Conservation (phyloP, 2,113 vertebrate genomes). For the Macrotus californicus region DNA sequence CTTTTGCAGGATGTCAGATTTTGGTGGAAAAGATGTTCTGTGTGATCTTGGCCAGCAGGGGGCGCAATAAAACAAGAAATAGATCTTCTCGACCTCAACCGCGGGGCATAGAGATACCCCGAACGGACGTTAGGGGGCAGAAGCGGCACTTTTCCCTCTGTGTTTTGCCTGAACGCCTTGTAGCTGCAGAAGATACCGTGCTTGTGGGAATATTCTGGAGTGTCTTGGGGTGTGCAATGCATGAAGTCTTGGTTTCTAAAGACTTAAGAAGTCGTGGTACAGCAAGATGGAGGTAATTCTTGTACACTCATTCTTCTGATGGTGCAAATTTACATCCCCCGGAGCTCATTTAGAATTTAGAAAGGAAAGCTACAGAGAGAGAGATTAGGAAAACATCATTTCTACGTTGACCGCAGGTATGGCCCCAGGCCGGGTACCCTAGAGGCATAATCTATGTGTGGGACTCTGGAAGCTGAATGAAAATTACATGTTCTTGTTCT, state of each 20-base stretch:
- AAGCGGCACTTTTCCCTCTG: accelerated
- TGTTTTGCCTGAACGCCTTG: background rate
- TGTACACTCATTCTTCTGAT: background rate
- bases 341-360: background rate
- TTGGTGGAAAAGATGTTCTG: background rate
- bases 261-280: background rate
- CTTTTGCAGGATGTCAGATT: too few relatives aligned
- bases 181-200: background rate
- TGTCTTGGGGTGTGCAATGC: background rate
- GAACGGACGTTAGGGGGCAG: accelerated
- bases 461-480: background rate
- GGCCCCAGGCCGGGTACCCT: background rate
- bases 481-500: background rate
- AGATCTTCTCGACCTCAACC: accelerated
- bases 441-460: too few relatives aligned
- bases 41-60: slow-evolving; percentile 48
- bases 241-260: background rate
- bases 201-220: accelerated
- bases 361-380: background rate
- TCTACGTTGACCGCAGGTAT: too few relatives aligned
- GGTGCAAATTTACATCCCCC: background rate
- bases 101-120: background rate
- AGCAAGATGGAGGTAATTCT: background rate
- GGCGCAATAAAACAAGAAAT: slow-evolving; percentile 64
- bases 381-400: background rate